Evolutionary conservation across 2,113 vertebrate species (phyloP).

Genomic region (Varanus komodoensis): DNA sequence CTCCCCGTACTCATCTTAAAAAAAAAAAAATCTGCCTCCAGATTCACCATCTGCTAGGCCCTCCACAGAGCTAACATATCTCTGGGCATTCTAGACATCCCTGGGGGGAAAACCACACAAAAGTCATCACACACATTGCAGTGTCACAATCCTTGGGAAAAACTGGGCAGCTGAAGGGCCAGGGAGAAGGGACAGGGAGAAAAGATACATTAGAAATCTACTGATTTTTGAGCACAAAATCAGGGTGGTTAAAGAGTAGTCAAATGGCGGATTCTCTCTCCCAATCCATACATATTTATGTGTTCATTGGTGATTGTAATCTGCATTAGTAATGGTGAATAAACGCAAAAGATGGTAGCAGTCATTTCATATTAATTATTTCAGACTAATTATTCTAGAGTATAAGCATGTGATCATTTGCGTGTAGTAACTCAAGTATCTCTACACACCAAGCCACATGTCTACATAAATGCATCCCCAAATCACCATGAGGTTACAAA

Average conservation of each 20-base stretch:
- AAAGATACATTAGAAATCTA: background rate
- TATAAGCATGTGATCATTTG: background rate
- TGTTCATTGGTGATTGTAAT: background rate
- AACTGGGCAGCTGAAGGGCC: fast-evolving
- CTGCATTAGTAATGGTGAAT: background rate
- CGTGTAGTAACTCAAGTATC: background rate
- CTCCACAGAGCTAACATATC: constrained; percentile 56
- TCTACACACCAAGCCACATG: background rate
- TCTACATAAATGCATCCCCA: background rate
- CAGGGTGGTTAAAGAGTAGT: background rate
- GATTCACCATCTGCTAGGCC: constrained; percentile 71
- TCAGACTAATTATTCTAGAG: background rate
- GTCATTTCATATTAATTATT: background rate
- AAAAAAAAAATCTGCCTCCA: constrained; percentile 66
- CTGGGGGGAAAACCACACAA: constrained; percentile 28
- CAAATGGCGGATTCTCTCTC: background rate
- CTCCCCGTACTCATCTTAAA: constrained; percentile 69
- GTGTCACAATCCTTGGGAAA: fast-evolving
- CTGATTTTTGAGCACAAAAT: background rate
- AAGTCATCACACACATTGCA: constrained; percentile 6
- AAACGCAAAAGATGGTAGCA: background rate
- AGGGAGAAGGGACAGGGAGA: background rate
- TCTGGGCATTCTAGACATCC: constrained; percentile 36
- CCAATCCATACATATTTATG: too few relatives aligned
- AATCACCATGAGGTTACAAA: background rate